phyloP scores from a whole-genome alignment of 2,888 invertebrate genomes.

The Andrena bucephala region DNA sequence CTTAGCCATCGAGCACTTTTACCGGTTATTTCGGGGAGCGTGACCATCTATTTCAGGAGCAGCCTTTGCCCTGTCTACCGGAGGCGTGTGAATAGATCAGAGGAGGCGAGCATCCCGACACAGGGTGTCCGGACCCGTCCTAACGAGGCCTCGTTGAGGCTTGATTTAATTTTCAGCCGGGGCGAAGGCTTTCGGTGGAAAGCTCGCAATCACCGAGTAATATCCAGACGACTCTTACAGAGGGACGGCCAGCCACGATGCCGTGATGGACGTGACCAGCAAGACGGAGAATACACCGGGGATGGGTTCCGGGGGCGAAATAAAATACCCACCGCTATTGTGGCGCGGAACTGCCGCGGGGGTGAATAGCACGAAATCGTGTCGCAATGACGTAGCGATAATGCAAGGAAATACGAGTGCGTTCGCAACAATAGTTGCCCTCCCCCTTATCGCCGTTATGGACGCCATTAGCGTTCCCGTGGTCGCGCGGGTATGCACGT shows the following conservation, averaged over 20 bases:
- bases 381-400: slow-evolving; percentile 43
- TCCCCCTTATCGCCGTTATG: slow-evolving; percentile 26
- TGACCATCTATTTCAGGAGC: neutral
- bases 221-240: slow-evolving; percentile 35
- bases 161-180: slow-evolving; percentile 65
- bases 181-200: slow-evolving; percentile 43
- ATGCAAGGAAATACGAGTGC: slow-evolving; percentile 29
- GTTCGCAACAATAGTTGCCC: slow-evolving; percentile 44
- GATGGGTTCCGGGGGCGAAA: neutral
- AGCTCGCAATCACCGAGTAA: slow-evolving; percentile 62
- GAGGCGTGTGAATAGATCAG: slow-evolving; percentile 31
- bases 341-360: neutral
- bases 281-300: slow-evolving; percentile 22
- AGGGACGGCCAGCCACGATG: slow-evolving; percentile 3
- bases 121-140: slow-evolving; percentile 40
- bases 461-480: slow-evolving; percentile 44
- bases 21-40: neutral
- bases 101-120: slow-evolving; percentile 28
- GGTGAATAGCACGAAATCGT: slow-evolving; percentile 18
- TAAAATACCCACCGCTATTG: slow-evolving; percentile 45
- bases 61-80: neutral
- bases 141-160: slow-evolving; percentile 69
- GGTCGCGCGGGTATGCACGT: slow-evolving; percentile 15
- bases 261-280: slow-evolving; percentile 58
- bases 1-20: neutral